These are phyloP conservation scores for Menidia menidia DNA, from an alignment of 2,797 vertebrate genomes.

Conservation along the genomic window DNA sequence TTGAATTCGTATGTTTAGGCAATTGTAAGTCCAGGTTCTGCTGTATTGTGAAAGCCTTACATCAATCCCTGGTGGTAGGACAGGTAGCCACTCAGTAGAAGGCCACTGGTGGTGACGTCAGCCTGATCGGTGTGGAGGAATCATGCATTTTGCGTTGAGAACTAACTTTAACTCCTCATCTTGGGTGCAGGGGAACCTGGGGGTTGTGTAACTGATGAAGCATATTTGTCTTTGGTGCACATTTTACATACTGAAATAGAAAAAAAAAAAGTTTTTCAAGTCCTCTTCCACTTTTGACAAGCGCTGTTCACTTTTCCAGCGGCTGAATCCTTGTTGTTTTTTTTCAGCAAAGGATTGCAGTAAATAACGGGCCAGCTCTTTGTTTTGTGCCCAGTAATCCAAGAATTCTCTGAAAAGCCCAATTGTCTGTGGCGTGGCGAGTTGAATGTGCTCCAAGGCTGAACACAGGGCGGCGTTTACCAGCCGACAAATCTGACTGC, in stretches of 20 bases:
- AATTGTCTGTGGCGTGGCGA: conserved; percentile 4
- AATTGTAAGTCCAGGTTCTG: too few species aligned
- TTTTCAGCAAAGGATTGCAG: neutral
- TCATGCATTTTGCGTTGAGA: too few species aligned
- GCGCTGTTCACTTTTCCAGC: neutral
- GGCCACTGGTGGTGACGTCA: too few species aligned
- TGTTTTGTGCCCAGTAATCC: neutral
- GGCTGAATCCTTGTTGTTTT: neutral
- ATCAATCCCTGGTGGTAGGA: too few species aligned
- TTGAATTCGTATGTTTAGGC: too few species aligned
- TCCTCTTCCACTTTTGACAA: neutral
- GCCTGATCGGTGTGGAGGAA: too few species aligned
- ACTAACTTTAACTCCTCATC: too few species aligned
- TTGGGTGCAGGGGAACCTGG: too few species aligned
- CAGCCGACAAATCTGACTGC: conserved; percentile 13
- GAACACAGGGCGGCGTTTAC: conserved; percentile 18
- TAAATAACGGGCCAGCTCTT: neutral
- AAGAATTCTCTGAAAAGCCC: neutral
- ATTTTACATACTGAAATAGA: neutral
- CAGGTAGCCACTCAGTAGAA: too few species aligned
- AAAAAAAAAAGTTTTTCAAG: neutral
- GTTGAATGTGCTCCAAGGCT: conserved; percentile 10
- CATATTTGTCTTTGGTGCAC: neutral
- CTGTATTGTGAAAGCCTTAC: too few species aligned
- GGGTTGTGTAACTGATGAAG: too few species aligned